Evolutionary conservation across 2,888 invertebrate species (phyloP), one percentile per base, ranked within the genome.

Genomic region (Pseudococcus longispinus): DNA sequence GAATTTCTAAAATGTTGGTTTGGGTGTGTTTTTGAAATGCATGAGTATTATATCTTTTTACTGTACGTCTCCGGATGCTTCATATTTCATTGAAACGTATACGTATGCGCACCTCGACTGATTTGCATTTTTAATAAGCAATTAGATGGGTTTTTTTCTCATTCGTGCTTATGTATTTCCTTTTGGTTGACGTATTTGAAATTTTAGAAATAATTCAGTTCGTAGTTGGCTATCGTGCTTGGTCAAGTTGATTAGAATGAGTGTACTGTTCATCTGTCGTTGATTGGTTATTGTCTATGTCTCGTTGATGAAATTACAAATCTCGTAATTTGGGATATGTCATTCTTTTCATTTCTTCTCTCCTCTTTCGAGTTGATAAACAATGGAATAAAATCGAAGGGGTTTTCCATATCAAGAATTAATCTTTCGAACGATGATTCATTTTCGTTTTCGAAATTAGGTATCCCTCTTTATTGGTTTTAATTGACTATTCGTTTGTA

Each of bases 61-160:
- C 11, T 3, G 3, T 46, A 46, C 44, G 13, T 4, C 13, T n/a
- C 26, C 9, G 26, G 65, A 26, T 65, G 65, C 65, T 9, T 26
- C 26, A 65, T 26, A 65, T 65, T 11, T 26, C 3, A 3, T 26
- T 65, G 11, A 26, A 23, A 51, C 11, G 13, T 37, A 37, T 65
- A 26, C 26, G 13, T 65, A 13, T 11, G 26, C 65, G 65, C 65
- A 65, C 15, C 26, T 65, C 23, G 65, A 65, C 65, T 65, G 11
- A 65, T 65, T 65, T 65, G 11, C 65, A 65, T 65, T 65, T 65
- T 65, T 65, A 65, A 65, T 65, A 26, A 26, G 65, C 65, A 26
- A 26, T 65, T 65, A 26, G 26, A 11, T 60, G 20, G n/a, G 23
- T 65, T 65, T 26, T 65, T 18, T 51, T 51, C 13, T n/a, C 15